Evolutionary conservation across 2,113 vertebrate genomes (phyloP).

Genomic region (Taurulus bubalis): DNA sequence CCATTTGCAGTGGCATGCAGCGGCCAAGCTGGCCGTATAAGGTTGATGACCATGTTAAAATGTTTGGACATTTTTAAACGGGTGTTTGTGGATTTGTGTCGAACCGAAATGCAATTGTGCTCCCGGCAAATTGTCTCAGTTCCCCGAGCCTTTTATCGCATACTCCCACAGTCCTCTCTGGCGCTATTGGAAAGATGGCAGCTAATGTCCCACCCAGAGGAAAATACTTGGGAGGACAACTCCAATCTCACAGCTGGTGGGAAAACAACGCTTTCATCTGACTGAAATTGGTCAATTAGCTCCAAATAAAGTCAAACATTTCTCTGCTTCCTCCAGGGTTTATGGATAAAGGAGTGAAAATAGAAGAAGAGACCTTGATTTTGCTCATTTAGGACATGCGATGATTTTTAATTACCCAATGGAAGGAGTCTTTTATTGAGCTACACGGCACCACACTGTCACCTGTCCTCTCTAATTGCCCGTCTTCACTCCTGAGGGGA

Average conservation of each 20-base stretch:
- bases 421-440: conserved; percentile 70
- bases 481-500: conserved; percentile 52
- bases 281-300: conserved; percentile 68
- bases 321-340: conserved; percentile 38
- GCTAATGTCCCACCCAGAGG: conserved; percentile 50
- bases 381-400: conserved; percentile 57
- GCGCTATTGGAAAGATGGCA: conserved; percentile 27
- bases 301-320: conserved; percentile 54
- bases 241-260: conserved; percentile 61
- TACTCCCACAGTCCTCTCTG: conserved; percentile 18
- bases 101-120: background rate
- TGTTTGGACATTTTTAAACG: conserved; percentile 2
- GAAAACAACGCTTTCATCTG: conserved; percentile 54
- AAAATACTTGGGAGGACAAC: conserved; percentile 49
- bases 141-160: conserved; percentile 8
- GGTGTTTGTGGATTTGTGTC: background rate
- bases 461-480: conserved; percentile 73
- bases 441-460: conserved; percentile 57
- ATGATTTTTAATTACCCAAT: conserved; percentile 75
- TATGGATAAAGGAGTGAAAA: conserved; percentile 20
- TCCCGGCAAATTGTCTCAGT: conserved; percentile 12
- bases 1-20: conserved; percentile 1
- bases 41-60: background rate
- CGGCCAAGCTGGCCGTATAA: background rate
- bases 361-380: conserved; percentile 51